A percentile compares a stretch with the other conserved stretches of the same genome.
Conservation (phyloP, 1,140 invertebrate genomes). For the Cyclina sinensis region DNA sequence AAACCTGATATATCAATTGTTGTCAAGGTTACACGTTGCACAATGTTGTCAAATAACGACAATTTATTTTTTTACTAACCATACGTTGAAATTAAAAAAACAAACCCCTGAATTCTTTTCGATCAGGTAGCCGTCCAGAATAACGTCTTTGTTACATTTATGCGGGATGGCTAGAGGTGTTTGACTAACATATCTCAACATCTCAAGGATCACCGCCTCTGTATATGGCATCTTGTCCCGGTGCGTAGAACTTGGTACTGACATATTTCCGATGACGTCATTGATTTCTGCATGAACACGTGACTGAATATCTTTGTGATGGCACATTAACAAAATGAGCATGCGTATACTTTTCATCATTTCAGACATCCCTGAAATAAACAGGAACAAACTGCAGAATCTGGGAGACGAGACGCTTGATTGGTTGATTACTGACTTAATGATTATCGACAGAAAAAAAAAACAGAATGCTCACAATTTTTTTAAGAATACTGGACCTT, state of each 20-base stretch:
- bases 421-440: no score
- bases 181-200: conserved; percentile 78
- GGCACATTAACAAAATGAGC: conserved; percentile 87
- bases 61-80: no score
- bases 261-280: conserved; percentile 80
- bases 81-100: no score
- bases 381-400: no score
- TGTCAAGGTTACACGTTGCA: no score
- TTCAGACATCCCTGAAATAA: conserved; percentile 58
- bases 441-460: no score
- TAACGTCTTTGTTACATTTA: conserved; percentile 72
- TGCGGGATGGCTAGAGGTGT: conserved; percentile 85
- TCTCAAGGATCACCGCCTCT: conserved; percentile 79
- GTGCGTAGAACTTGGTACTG: conserved; percentile 87
- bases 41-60: no score
- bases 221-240: conserved; percentile 79
- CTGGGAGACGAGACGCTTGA: no score
- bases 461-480: no score
- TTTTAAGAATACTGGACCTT: no score
- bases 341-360: conserved; percentile 64
- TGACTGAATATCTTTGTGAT: conserved; percentile 85
- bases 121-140: conserved; percentile 82
- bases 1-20: no score
- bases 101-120: conserved; percentile 81
- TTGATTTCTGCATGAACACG: conserved; percentile 72